Base-by-base conservation (phyloP, 2,888 invertebrate genomes). In the Melieria crassipennis region DNA sequence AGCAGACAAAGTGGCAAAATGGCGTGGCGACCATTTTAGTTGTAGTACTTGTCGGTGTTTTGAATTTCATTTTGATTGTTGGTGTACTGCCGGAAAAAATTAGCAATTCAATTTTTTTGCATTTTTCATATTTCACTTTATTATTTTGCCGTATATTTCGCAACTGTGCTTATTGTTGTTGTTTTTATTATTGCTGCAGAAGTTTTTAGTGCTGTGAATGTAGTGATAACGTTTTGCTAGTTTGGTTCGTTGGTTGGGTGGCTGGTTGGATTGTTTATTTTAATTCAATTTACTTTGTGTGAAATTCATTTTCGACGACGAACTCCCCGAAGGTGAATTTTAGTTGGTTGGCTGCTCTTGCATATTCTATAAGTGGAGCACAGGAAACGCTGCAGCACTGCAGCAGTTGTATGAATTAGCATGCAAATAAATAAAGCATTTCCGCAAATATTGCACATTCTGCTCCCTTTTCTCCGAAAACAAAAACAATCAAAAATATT, bases 171-270 rank as follows among this genome's bases (percentile, higher is more conserved):
- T 16, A 11, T 63, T 72, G n/a, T 45, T 57, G 4, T 60, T 71
- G n/a, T 13, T 65, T 48, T 47, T 7, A 7, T 47, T 50, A 10
- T 69, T 56, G 55, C 30, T 65, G 13, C 9, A 16, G 30, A 30
- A 30, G 30, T 30, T 45, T 45, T 67, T 70, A 13, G 7, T 58
- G 47, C 45, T 60, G 11, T 61, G 30, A 13, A 43, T 61, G 69
- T 66, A 30, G 30, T 67, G 64, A 69, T 78, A 46, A 60, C 55
- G 65, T 76, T 81, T 79, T 80, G 80, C 80, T 79, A 30, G 81
- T 78, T 75, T 79, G 76, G 76, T 78, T 75, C 81, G 81, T 80
- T 82, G 67, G 57, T 61, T 67, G 61, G 60, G 52, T 16, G 60
- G 7, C 60, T 61, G 30, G 30, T 30, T 30, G 30, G 30, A 30